These are phyloP conservation scores for Archaeoteleia sp. DNA, from an alignment of 2,888 invertebrate genomes.

Conservation along the genomic window DNA sequence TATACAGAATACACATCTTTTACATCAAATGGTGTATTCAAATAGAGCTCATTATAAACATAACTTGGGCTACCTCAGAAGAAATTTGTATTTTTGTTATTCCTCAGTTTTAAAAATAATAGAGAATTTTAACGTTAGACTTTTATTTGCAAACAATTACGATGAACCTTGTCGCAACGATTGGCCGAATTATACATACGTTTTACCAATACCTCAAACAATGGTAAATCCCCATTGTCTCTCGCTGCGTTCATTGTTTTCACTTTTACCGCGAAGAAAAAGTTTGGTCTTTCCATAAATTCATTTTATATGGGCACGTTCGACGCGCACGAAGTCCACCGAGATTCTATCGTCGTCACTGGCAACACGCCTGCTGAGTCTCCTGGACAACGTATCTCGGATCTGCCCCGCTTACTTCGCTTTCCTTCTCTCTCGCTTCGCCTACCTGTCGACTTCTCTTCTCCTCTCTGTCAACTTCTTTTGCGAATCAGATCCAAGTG, in stretches of 20 bases:
- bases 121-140: too few relatives aligned
- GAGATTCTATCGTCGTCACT: constrained; percentile 60
- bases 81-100: too few relatives aligned
- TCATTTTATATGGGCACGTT: constrained; percentile 16
- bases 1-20: too few relatives aligned
- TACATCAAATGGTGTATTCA: too few relatives aligned
- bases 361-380: constrained; percentile 61
- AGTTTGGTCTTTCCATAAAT: constrained; percentile 6
- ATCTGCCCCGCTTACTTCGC: constrained; percentile 46
- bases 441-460: too few relatives aligned
- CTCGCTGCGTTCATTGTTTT: neutral
- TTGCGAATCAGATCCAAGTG: constrained; percentile 22
- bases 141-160: too few relatives aligned
- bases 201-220: neutral
- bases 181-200: neutral
- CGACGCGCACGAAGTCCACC: constrained; percentile 24
- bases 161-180: too few relatives aligned
- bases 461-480: constrained; percentile 19
- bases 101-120: too few relatives aligned
- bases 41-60: too few relatives aligned
- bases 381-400: constrained; percentile 42
- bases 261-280: constrained; percentile 3
- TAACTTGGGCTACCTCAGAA: too few relatives aligned
- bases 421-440: constrained; percentile 38
- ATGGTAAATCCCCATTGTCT: neutral